Percentiles rank a stretch among this genome's conserved stretches.
phyloP scores from a whole-genome alignment of 2,888 invertebrate species.

The Xestia rhomboidea region DNA sequence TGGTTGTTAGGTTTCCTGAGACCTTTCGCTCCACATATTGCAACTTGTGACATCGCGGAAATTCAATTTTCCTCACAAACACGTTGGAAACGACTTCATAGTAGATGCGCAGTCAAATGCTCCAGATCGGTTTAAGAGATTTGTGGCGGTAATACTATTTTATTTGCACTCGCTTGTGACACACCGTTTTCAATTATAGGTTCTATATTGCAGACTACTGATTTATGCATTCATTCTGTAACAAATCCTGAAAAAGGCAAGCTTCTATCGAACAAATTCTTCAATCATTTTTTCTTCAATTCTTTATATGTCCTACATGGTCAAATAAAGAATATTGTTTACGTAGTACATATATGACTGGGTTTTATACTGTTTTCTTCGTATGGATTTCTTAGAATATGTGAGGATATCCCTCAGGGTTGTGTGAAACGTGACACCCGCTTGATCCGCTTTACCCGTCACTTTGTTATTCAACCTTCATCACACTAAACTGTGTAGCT shows the following conservation, averaged over 20 bases:
- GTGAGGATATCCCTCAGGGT: conserved; percentile 44
- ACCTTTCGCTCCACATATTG: conserved; percentile 65
- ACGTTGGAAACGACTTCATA: conserved; percentile 42
- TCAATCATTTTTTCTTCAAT: too few relatives aligned
- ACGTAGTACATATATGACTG: background rate
- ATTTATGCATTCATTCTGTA: conserved; percentile 27
- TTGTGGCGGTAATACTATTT: conserved; percentile 38
- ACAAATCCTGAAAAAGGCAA: conserved; percentile 17
- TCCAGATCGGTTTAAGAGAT: conserved; percentile 37
- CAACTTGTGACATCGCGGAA: conserved; percentile 70
- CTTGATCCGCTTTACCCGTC: conserved; percentile 59
- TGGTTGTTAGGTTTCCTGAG: conserved; percentile 43
- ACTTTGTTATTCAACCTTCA: conserved; percentile 63
- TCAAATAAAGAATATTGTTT: conserved; percentile 8
- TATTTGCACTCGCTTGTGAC: conserved; percentile 36
- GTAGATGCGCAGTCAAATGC: conserved; percentile 42
- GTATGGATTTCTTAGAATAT: conserved; percentile 50
- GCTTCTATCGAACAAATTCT: conserved; percentile 16
- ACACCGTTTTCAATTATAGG: conserved; percentile 18
- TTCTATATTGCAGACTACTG: conserved; percentile 15
- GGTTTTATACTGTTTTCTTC: conserved; percentile 35
- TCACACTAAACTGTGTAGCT: conserved; percentile 42
- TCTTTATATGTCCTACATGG: conserved; percentile 25
- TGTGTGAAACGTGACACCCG: conserved; percentile 64
- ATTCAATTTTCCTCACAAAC: conserved; percentile 70